Conservation (phyloP, 1,140 invertebrate species). For the Araneus ventricosus region DNA sequence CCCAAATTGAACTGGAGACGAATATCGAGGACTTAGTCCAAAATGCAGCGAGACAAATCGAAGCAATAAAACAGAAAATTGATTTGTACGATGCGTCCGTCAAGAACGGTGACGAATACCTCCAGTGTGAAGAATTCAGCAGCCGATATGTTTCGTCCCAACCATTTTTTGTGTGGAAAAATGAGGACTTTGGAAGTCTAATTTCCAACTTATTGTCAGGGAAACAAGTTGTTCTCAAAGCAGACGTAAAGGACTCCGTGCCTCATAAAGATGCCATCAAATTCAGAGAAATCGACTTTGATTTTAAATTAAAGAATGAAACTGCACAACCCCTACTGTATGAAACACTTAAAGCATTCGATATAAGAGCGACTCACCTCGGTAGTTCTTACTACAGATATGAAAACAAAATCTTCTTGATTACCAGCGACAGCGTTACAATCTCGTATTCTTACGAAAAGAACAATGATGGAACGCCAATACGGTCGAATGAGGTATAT, state of each 20-base stretch:
- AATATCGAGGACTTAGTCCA: neutral
- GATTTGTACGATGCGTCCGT: neutral
- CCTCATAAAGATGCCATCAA: neutral
- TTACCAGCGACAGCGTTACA: neutral
- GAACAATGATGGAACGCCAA: neutral
- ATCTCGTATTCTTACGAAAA: slow-evolving; percentile 5
- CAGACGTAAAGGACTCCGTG: neutral
- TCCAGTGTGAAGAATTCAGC: neutral
- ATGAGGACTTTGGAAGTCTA: neutral
- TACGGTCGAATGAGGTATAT: neutral
- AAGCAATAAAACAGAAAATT: neutral
- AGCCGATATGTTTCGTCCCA: slow-evolving; percentile 4
- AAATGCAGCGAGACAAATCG: neutral
- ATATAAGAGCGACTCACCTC: neutral
- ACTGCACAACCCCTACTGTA: neutral
- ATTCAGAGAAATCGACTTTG: neutral
- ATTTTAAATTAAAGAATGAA: neutral
- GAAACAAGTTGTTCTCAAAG: neutral
- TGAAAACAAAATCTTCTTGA: neutral
- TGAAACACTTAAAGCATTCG: neutral
- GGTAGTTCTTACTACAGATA: slow-evolving; percentile 45
- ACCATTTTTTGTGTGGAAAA: slow-evolving; percentile 38
- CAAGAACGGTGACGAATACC: neutral
- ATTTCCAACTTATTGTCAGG: slow-evolving; percentile 17
- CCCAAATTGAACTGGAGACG: neutral